Base-by-base conservation (phyloP, 2,797 vertebrate species). In the Cryptoprocta ferox region DNA sequence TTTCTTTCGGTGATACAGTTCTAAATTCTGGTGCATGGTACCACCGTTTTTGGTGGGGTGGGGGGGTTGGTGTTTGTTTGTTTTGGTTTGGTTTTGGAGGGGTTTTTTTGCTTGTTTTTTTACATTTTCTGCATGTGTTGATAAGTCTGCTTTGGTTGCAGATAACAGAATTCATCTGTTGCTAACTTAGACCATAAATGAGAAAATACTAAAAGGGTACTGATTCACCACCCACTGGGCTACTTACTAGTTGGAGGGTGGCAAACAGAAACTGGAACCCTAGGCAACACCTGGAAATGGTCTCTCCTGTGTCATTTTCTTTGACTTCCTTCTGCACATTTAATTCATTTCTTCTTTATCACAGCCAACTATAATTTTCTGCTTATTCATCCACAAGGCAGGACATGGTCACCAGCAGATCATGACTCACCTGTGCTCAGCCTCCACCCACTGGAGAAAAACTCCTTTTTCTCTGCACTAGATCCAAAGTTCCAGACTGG, bases 311-410 rank as follows among this genome's bases (percentile, higher is more conserved):
- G 87, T 30, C 59, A 32, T 93, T 35, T 30, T 50, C 83, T 63
- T 95, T 65, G 32, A 65, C 42, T 28, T 88, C 89, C 66, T 39
- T 42, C 35, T 12, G 2, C 35, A 35, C 4, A 39, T 76, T 28
- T 75, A 14, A 48, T 65, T 32, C 13, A 11, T 65, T 39, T 73
- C 71, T 94, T 78, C 71, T 81, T 61, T 87, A 82, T 85, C 15
- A 2, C 0, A 28, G 32, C 65, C 50, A 37, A 4, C 16, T 37
- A 30, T 15, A 18, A 11, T n/a, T 82, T 63, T 19, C 37, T 50
- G 7, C 39, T 82, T 48, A 8, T 45, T 84, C 21, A 63, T 13
- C 89, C 82, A 10, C 0, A 9, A 37, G 37, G 42, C n/a, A 35
- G 56, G 79, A 88, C 14, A 18, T 53, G 53, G 63, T 50, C 45